phyloP scores from a whole-genome alignment of 2,113 vertebrate species.

The Cygnus atratus region DNA sequence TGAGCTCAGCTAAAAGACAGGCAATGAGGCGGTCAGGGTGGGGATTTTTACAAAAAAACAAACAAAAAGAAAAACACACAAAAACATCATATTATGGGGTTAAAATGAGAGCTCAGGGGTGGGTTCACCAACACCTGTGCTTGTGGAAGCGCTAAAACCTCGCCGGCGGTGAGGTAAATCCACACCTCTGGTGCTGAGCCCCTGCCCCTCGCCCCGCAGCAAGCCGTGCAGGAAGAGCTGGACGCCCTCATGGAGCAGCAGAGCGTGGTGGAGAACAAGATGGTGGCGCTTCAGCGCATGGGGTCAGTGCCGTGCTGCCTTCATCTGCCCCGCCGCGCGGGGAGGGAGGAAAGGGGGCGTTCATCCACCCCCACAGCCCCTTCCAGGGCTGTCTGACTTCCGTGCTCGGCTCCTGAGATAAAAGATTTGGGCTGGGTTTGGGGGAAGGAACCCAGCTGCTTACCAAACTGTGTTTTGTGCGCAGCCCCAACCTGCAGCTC shows the following conservation, averaged over 20 bases:
- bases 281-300: conserved; percentile 92
- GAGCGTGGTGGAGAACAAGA: conserved; percentile 88
- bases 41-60: too few relatives aligned
- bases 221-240: conserved; percentile 85
- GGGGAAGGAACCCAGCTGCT: fast-evolving
- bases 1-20: neutral
- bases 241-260: conserved; percentile 89
- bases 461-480: neutral
- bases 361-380: neutral
- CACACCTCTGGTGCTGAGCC: neutral
- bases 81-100: too few relatives aligned
- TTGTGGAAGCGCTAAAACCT: fast-evolving
- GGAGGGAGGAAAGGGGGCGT: neutral
- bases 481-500: conserved; percentile 92
- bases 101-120: neutral
- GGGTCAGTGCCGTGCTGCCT: conserved; percentile 76
- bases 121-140: neutral
- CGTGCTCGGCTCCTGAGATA: too few relatives aligned
- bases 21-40: too few relatives aligned
- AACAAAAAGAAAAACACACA: too few relatives aligned
- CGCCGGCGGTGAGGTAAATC: fast-evolving
- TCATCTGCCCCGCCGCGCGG: neutral
- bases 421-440: neutral
- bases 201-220: neutral
- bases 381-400: neutral